A percentile compares a stretch with the other conserved stretches of the same genome.
Conservation (phyloP, 2,113 vertebrate species). For the Chamaetylas fuelleborni region DNA sequence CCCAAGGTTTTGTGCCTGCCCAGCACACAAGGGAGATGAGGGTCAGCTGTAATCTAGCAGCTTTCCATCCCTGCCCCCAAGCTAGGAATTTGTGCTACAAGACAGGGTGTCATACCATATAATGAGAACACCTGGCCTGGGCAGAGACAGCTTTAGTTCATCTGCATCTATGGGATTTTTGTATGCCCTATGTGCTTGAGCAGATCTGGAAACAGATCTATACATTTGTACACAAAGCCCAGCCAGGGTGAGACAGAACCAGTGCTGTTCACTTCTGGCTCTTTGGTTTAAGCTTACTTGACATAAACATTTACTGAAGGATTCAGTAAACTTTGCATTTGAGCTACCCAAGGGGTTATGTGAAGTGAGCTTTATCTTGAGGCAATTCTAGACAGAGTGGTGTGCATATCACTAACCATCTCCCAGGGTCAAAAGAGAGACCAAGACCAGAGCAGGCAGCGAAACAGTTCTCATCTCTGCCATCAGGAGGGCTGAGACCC, state of each 20-base stretch:
- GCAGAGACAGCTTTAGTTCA: background rate
- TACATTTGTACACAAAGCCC: background rate
- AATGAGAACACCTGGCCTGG: background rate
- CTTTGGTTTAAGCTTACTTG: background rate
- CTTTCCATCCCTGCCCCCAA: background rate
- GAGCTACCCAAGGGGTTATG: background rate
- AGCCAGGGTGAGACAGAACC: background rate
- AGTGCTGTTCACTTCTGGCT: background rate
- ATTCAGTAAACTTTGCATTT: background rate
- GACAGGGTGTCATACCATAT: rapidly evolving
- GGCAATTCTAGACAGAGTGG: background rate
- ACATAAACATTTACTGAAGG: background rate
- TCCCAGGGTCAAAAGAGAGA: background rate
- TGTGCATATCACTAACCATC: background rate
- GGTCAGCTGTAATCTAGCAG: background rate
- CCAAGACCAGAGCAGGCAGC: background rate
- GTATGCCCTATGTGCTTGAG: background rate
- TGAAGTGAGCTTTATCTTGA: background rate
- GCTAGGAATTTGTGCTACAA: background rate
- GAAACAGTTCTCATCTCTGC: background rate
- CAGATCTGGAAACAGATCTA: background rate
- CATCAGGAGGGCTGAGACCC: background rate
- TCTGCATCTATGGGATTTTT: background rate
- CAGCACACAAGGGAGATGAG: background rate
- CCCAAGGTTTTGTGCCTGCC: background rate